phyloP scores from a whole-genome alignment of 2,113 vertebrate genomes.

The Thermophis baileyi region DNA sequence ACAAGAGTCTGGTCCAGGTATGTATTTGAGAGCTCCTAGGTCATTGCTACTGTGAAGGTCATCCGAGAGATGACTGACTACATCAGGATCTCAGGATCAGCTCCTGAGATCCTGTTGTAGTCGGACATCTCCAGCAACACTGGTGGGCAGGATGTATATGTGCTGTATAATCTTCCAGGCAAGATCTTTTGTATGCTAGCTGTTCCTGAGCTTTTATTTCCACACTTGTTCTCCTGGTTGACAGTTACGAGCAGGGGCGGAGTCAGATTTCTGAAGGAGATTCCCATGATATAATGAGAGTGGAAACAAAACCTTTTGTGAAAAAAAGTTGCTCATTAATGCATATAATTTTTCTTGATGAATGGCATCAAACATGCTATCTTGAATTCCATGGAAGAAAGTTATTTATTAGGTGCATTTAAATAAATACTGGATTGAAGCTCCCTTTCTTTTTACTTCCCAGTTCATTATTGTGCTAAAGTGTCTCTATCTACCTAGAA shows the following conservation, averaged over 20 bases:
- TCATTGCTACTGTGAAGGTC: not conserved
- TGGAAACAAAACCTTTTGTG: not conserved
- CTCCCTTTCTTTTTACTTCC: not conserved
- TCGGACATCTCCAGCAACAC: not conserved
- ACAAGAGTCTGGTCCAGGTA: constrained; percentile 90
- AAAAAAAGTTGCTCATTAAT: not conserved
- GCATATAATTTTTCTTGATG: not conserved
- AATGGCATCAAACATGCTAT: not conserved
- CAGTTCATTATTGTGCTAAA: not conserved
- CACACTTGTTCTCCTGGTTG: not conserved
- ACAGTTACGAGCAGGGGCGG: not conserved
- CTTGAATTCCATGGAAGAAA: not conserved
- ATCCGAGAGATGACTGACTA: not conserved
- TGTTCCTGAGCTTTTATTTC: not conserved
- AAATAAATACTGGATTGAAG: not conserved
- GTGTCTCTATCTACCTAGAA: not conserved
- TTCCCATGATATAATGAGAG: not conserved
- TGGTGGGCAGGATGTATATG: not conserved
- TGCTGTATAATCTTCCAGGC: not conserved
- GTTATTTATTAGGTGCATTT: not conserved
- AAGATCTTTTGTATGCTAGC: not conserved
- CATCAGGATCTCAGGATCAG: too few relatives aligned
- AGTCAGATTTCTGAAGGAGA: not conserved
- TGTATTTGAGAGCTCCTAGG: constrained; percentile 10
- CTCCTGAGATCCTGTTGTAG: not conserved